Percentiles rank a stretch among this genome's conserved stretches.
These are phyloP conservation scores for Rhyacophila evoluta DNA, from an alignment of 2,888 invertebrate species.

Conservation along the genomic window DNA sequence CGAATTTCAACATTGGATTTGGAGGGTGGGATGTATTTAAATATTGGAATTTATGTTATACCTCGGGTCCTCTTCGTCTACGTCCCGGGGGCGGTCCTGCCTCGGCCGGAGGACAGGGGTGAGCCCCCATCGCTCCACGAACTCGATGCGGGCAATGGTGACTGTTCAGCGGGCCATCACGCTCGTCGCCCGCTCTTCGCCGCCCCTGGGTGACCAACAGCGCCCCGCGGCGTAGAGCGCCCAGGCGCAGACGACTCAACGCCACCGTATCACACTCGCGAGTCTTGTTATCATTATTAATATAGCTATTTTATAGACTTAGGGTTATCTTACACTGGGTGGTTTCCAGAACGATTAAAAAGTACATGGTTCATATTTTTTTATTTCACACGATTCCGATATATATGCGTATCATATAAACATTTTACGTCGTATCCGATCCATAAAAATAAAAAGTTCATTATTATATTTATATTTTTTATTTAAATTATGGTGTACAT, in stretches of 20 bases:
- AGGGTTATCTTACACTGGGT: not conserved
- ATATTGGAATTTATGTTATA: no score
- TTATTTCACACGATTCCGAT: not conserved
- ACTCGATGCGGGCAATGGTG: slow-evolving; percentile 98
- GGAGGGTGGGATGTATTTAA: no score
- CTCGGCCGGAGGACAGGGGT: slow-evolving; percentile 97
- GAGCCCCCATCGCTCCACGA: slow-evolving; percentile 98
- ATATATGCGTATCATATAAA: no score
- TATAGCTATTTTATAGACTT: not conserved
- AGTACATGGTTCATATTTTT: not conserved
- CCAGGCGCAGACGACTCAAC: slow-evolving; percentile 54
- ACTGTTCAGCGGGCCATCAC: slow-evolving; percentile 62
- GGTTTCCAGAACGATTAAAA: not conserved
- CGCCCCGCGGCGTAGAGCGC: slow-evolving; percentile 51
- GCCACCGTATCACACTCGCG: slow-evolving; percentile 48
- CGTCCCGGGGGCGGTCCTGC: slow-evolving; percentile 90
- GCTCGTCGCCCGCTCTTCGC: slow-evolving; percentile 59
- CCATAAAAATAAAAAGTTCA: not conserved
- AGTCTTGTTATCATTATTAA: slow-evolving; percentile 52
- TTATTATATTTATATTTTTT: not conserved
- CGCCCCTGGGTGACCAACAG: slow-evolving; percentile 39
- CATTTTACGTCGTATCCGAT: not conserved
- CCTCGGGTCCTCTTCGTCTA: slow-evolving; percentile 81
- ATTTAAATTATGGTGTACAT: not conserved
- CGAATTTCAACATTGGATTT: no score